Percentiles rank a stretch among this genome's conserved stretches.
These are phyloP conservation scores for Trachythela sp. DNA, from an alignment of 64 coral and sea anemone species.

Conservation along the genomic window DNA sequence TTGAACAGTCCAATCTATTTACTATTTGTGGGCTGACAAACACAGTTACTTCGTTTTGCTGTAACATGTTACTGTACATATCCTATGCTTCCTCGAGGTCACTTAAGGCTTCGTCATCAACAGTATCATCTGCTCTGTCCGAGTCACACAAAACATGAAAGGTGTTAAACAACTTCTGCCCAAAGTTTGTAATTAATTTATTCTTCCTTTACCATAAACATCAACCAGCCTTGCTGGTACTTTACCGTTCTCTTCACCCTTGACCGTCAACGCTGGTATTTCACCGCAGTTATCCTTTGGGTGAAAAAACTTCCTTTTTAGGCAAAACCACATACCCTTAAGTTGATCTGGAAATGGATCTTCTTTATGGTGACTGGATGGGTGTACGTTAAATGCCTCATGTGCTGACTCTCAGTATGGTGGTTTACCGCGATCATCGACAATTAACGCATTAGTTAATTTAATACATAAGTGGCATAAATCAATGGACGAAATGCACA, in stretches of 20 bases:
- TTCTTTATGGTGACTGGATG: neutral
- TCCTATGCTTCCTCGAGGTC: too few species aligned
- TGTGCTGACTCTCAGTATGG: too few species aligned
- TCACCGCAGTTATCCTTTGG: neutral
- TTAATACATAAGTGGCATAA: too few species aligned
- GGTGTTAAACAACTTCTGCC: constrained; percentile 7
- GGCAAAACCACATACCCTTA: constrained; percentile 28
- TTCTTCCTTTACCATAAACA: constrained; percentile 12
- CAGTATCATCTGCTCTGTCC: too few species aligned
- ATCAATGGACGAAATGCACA: too few species aligned
- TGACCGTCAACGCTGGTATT: neutral
- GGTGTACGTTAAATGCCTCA: constrained; percentile 23
- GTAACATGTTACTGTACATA: too few species aligned
- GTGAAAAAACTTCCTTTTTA: constrained; percentile 12
- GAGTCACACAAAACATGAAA: constrained; percentile 7
- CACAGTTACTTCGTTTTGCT: too few species aligned
- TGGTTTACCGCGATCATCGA: too few species aligned
- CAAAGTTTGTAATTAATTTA: constrained; percentile 26
- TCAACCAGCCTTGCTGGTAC: constrained; percentile 22
- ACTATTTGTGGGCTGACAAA: too few species aligned
- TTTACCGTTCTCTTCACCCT: constrained; percentile 30
- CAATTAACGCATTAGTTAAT: too few species aligned
- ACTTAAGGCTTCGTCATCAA: too few species aligned
- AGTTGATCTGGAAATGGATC: constrained; percentile 44
- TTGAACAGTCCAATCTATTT: too few species aligned